Evolutionary conservation across 2,797 vertebrate genomes (phyloP).

Genomic region (Arnoldichthys spilopterus): DNA sequence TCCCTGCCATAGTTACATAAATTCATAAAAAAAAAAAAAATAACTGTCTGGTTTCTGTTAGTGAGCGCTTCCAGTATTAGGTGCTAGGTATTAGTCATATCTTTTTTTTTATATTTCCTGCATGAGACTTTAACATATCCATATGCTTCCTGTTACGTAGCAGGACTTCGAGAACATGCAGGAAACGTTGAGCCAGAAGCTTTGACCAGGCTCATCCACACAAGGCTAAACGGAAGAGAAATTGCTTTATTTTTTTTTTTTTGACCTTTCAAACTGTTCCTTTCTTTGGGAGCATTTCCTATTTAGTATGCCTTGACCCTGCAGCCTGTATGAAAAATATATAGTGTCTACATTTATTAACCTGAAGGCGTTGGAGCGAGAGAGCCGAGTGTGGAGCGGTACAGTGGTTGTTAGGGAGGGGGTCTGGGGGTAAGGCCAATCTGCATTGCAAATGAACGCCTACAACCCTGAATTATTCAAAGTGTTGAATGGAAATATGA

Average conservation of each 20-base stretch:
- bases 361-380: conserved; percentile 46
- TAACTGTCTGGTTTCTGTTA: neutral
- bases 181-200: neutral
- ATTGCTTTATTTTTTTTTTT: neutral
- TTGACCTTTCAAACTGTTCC: conserved; percentile 2
- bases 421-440: conserved; percentile 60
- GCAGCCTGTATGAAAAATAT: conserved; percentile 13
- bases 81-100: neutral
- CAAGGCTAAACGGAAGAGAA: neutral
- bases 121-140: neutral
- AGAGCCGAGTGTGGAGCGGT: conserved; percentile 48
- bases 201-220: neutral
- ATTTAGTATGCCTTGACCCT: conserved; percentile 1
- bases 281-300: neutral
- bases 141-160: neutral
- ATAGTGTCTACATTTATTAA: conserved; percentile 20
- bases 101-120: neutral
- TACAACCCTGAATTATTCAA: conserved; percentile 80
- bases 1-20: neutral
- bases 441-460: conserved; percentile 79
- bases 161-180: neutral
- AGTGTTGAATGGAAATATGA: conserved; percentile 76
- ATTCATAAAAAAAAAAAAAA: neutral
- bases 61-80: neutral
- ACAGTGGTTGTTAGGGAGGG: neutral